phyloP scores from a whole-genome alignment of 2,888 invertebrate species.

The Cremastinae sp. region DNA sequence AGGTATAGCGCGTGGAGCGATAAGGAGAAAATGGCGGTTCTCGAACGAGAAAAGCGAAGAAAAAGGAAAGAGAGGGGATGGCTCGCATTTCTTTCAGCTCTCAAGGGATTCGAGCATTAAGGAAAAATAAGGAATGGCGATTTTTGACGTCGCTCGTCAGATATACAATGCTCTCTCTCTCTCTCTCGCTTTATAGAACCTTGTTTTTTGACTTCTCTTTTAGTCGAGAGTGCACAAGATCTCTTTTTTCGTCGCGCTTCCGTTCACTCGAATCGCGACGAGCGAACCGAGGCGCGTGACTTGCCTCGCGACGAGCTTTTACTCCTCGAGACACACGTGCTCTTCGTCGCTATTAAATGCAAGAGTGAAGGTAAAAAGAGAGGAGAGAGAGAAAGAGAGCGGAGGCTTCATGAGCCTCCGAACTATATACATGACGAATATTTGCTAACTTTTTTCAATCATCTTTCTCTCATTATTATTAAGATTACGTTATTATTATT shows the following conservation, averaged over 20 bases:
- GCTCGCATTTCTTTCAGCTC: constrained; percentile 43
- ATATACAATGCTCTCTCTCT: constrained; percentile 32
- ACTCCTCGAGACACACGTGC: constrained; percentile 46
- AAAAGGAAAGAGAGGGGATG: not conserved
- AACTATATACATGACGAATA: no score
- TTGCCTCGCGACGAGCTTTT: constrained; percentile 67
- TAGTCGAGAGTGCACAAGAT: constrained; percentile 19
- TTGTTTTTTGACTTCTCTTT: constrained; percentile 6
- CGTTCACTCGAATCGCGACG: constrained; percentile 62
- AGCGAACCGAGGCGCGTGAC: constrained; percentile 68
- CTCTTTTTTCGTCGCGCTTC: constrained; percentile 63
- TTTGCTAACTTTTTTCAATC: no score
- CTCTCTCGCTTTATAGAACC: constrained; percentile 5
- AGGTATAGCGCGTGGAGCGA: constrained; percentile 31
- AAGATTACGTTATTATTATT: no score
- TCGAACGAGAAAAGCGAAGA: not conserved
- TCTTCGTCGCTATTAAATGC: constrained; percentile 3
- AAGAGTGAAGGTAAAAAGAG: constrained; percentile 1
- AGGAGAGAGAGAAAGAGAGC: not conserved
- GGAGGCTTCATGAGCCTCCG: not conserved
- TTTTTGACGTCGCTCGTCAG: constrained; percentile 37
- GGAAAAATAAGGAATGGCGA: constrained; percentile 15
- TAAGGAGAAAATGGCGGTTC: constrained; percentile 40
- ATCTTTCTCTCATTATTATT: no score
- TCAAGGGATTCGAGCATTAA: constrained; percentile 23